Percentiles rank a stretch among this genome's conserved stretches.
These are phyloP conservation scores for Uropsilus gracilis DNA, from an alignment of 2,113 vertebrate genomes.

Conservation along the genomic window DNA sequence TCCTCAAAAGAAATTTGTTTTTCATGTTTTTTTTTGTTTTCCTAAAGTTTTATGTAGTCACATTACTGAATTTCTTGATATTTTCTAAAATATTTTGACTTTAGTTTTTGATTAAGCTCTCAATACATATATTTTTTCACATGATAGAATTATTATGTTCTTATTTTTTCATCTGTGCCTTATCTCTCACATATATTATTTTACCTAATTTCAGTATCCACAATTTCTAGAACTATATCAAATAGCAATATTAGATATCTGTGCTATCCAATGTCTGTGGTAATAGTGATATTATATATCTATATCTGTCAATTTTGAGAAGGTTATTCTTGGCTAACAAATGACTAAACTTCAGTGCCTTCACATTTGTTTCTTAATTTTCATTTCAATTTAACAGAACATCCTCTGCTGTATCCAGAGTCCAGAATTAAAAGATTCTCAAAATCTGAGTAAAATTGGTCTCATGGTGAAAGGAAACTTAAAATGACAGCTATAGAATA, in stretches of 20 bases:
- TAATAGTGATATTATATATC: too few relatives aligned
- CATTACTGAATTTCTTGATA: background rate
- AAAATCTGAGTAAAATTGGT: background rate
- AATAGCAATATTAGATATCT: too few relatives aligned
- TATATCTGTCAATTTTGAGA: background rate
- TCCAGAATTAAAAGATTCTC: too few relatives aligned
- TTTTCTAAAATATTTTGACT: background rate
- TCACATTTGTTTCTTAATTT: background rate
- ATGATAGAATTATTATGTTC: background rate
- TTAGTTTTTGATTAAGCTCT: background rate
- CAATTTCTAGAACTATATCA: background rate
- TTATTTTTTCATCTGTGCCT: background rate
- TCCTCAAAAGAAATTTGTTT: background rate
- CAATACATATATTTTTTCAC: background rate
- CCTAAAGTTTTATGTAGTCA: background rate
- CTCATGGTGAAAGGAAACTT: background rate
- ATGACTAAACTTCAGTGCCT: background rate
- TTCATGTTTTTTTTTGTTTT: background rate
- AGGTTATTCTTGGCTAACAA: background rate
- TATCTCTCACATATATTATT: background rate
- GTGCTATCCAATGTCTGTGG: too few relatives aligned
- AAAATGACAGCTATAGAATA: background rate
- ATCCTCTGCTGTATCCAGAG: background rate
- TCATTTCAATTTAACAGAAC: background rate
- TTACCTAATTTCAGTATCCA: background rate